Evolutionary conservation across 1,140 invertebrate species (phyloP).

Genomic region (Euborellia annulipes): DNA sequence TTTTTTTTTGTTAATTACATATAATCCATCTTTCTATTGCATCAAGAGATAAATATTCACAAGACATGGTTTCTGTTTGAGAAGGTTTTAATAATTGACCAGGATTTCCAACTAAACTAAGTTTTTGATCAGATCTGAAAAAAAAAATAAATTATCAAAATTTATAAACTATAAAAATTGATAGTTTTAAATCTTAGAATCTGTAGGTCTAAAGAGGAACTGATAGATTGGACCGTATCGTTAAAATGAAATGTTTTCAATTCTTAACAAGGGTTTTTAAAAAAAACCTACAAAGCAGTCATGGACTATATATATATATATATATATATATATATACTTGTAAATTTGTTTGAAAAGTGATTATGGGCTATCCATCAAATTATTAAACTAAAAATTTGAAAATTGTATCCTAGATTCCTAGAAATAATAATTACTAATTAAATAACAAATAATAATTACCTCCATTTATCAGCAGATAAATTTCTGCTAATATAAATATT

Average conservation of each 20-base stretch:
- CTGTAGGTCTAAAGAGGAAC: no score
- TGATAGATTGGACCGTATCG: no score
- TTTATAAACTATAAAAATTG: no score
- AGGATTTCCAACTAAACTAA: slow-evolving; percentile 86
- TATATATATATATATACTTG: neutral
- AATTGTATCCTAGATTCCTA: no score
- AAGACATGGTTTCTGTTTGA: slow-evolving; percentile 88
- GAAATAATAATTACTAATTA: neutral
- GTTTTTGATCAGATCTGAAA: slow-evolving; percentile 65
- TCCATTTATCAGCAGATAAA: slow-evolving; percentile 85
- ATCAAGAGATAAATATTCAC: slow-evolving; percentile 92
- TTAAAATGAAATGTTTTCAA: no score
- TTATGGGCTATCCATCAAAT: no score
- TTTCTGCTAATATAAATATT: slow-evolving; percentile 80
- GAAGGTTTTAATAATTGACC: slow-evolving; percentile 83
- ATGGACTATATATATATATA: neutral
- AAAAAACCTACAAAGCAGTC: slow-evolving; percentile 3
- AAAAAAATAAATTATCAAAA: no score
- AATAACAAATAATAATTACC: slow-evolving; percentile 21
- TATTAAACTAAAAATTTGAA: no score
- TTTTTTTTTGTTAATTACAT: no score
- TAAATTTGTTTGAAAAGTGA: no score
- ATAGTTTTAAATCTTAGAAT: no score
- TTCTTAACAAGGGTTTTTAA: neutral
- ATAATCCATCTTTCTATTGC: slow-evolving; percentile 94